A percentile compares a stretch with the other conserved stretches of the same genome.
phyloP scores from a whole-genome alignment of 2,888 invertebrate species.

The Chrysolina haemoptera region DNA sequence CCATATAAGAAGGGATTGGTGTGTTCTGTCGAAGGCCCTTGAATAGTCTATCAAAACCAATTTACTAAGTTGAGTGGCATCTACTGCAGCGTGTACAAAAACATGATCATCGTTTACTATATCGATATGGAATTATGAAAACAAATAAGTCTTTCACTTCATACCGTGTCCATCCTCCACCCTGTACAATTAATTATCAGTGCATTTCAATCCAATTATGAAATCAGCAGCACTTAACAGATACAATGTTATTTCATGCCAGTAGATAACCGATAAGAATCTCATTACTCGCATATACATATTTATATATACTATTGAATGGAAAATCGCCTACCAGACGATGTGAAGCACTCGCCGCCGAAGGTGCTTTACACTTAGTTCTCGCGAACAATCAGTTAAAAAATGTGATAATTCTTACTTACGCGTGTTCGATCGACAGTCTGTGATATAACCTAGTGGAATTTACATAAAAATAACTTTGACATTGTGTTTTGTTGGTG shows the following conservation, averaged over 20 bases:
- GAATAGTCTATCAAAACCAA: too few relatives aligned
- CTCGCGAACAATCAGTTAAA: neutral
- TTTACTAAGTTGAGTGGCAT: too few relatives aligned
- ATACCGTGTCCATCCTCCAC: neutral
- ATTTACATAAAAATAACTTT: neutral
- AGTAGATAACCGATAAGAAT: neutral
- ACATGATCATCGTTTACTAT: too few relatives aligned
- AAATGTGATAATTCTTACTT: neutral
- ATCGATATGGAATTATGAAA: too few relatives aligned
- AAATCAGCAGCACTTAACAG: neutral
- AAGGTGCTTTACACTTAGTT: constrained; percentile 1
- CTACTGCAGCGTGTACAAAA: too few relatives aligned
- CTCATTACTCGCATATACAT: neutral
- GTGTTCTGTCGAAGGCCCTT: too few relatives aligned
- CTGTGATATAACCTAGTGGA: constrained; percentile 11
- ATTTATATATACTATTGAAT: neutral
- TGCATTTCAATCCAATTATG: neutral
- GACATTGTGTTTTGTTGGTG: neutral
- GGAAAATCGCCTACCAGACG: constrained; percentile 3
- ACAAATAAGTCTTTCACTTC: too few relatives aligned
- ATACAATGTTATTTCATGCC: neutral
- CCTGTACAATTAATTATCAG: neutral
- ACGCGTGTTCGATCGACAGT: neutral
- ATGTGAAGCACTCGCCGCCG: neutral
- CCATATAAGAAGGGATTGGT: too few relatives aligned